These are phyloP conservation scores for Lysandra coridon DNA, from an alignment of 2,888 invertebrate species.

Conservation along the genomic window DNA sequence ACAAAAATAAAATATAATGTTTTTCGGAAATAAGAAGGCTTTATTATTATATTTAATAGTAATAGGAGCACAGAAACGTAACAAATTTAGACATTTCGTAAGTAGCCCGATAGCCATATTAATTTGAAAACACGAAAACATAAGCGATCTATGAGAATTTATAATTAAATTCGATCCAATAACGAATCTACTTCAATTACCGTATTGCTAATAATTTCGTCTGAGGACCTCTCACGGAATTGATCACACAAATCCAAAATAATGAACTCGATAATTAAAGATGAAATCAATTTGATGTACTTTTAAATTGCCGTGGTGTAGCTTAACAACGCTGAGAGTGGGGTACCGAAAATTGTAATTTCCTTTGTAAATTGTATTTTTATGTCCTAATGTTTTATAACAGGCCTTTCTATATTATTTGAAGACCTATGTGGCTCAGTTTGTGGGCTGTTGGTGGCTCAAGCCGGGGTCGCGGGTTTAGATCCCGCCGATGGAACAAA, in stretches of 20 bases:
- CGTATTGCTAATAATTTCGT: constrained; percentile 33
- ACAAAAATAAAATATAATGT: no score
- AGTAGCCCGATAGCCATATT: background rate
- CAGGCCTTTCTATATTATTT: no score
- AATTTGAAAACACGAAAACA: constrained; percentile 26
- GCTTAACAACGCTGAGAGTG: background rate
- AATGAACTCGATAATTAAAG: constrained; percentile 31
- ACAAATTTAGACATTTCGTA: background rate
- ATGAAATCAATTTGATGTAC: constrained; percentile 27
- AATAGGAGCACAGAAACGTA: background rate
- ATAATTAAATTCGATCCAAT: constrained; percentile 34
- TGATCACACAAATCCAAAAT: constrained; percentile 31
- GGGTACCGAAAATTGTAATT: background rate
- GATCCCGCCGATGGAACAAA: no score
- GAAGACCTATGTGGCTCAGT: no score
- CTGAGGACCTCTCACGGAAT: constrained; percentile 30
- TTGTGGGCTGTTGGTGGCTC: no score
- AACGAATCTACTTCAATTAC: constrained; percentile 33
- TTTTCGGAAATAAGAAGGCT: no score
- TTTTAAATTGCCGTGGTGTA: background rate
- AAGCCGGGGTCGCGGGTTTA: no score
- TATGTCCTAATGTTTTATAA: background rate
- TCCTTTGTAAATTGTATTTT: background rate
- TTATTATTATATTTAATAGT: background rate
- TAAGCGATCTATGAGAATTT: constrained; percentile 25